Conservation (phyloP, 2,113 vertebrate genomes). For the Dromiciops gliroides region DNA sequence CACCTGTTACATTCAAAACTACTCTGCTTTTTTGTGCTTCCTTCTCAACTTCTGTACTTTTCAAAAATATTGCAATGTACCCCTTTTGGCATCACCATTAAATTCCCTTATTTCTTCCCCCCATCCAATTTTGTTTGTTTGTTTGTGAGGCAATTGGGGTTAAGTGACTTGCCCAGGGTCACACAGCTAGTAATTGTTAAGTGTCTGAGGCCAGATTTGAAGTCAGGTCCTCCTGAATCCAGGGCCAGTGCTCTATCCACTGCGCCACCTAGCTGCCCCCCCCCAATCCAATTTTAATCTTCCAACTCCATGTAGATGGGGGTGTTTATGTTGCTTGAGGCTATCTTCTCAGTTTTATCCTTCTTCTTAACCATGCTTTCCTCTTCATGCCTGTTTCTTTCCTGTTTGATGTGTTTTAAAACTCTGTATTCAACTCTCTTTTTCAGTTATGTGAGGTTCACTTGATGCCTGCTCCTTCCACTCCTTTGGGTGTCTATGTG, state of each 20-base stretch:
- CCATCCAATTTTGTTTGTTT: too few relatives aligned
- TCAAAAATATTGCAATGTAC: not conserved
- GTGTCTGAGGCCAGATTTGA: too few relatives aligned
- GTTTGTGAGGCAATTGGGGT: too few relatives aligned
- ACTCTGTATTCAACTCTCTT: not conserved
- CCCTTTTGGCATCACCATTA: not conserved
- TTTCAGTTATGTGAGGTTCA: not conserved
- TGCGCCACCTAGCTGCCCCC: too few relatives aligned
- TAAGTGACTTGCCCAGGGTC: too few relatives aligned
- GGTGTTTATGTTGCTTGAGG: not conserved
- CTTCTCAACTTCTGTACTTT: not conserved
- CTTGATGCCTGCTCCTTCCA: not conserved
- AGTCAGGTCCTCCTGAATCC: too few relatives aligned
- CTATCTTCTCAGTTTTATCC: not conserved
- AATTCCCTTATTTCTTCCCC: not conserved
- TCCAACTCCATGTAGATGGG: not conserved
- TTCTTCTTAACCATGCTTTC: not conserved
- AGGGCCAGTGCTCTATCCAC: too few relatives aligned
- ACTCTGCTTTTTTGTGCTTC: not conserved
- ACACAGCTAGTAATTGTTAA: too few relatives aligned
- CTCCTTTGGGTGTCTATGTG: too few relatives aligned
- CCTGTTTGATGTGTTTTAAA: not conserved
- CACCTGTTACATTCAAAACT: not conserved
- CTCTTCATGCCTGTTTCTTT: not conserved
- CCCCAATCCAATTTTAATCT: too few relatives aligned